Percentiles rank a stretch among this genome's conserved stretches.
Evolutionary conservation across 2,888 invertebrate genomes (phyloP).

Genomic region (Sarcophaga carnaria): DNA sequence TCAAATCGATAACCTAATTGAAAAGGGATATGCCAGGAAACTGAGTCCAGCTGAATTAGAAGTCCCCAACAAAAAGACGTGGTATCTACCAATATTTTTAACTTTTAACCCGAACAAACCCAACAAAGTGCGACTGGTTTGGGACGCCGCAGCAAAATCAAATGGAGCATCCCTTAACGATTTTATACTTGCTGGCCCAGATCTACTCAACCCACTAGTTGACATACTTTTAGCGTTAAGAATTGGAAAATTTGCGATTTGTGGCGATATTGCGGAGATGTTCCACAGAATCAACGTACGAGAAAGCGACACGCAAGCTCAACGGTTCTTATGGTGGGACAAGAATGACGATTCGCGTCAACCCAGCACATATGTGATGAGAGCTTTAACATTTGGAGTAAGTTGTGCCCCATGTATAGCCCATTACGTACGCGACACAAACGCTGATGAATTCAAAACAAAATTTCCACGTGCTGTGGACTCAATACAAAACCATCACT

Average conservation of each 20-base stretch:
- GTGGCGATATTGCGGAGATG: constrained; percentile 66
- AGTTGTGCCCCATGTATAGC: constrained; percentile 12
- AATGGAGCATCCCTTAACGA: constrained; percentile 73
- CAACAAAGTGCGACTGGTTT: constrained; percentile 73
- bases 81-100: constrained; percentile 6
- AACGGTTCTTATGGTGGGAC: constrained; percentile 41
- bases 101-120: constrained; percentile 47
- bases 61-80: not conserved
- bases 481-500: constrained; percentile 23
- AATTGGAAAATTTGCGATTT: constrained; percentile 58
- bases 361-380: constrained; percentile 42
- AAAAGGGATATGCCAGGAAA: too few relatives aligned
- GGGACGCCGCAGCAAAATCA: constrained; percentile 74
- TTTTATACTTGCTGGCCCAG: constrained; percentile 53
- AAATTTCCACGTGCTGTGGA: constrained; percentile 25
- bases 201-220: constrained; percentile 35
- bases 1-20: not conserved
- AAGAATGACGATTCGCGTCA: constrained; percentile 20
- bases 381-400: constrained; percentile 45
- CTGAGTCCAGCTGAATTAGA: too few relatives aligned
- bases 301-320: constrained; percentile 62
- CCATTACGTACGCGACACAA: constrained; percentile 40
- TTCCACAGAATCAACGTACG: constrained; percentile 66
- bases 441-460: constrained; percentile 6
- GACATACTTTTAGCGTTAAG: constrained; percentile 14